These are phyloP conservation scores for Lapara coniferarum DNA, from an alignment of 2,888 invertebrate species.

Conservation along the genomic window DNA sequence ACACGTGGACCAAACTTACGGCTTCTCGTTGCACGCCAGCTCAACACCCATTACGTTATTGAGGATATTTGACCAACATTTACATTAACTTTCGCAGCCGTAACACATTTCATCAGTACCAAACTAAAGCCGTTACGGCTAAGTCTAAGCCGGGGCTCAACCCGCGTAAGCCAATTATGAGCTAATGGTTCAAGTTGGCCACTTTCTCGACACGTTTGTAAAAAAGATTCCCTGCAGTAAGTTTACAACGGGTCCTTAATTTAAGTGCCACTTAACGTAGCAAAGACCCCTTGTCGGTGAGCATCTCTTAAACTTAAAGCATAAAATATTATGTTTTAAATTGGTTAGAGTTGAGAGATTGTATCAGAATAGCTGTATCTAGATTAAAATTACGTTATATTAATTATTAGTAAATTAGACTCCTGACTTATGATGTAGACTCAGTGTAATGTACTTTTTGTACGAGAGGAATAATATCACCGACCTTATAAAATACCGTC, in stretches of 20 bases:
- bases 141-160: neutral
- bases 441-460: no score
- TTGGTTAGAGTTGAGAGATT: neutral
- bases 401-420: no score
- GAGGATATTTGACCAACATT: neutral
- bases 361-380: neutral
- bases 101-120: conserved; percentile 3
- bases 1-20: no score
- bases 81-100: neutral
- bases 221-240: conserved; percentile 44
- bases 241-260: conserved; percentile 51
- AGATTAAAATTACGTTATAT: neutral
- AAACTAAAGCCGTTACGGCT: conserved; percentile 14
- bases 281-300: conserved; percentile 41
- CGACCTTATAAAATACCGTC: no score
- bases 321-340: conserved; percentile 45
- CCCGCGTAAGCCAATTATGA: conserved; percentile 19
- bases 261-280: conserved; percentile 51
- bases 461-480: no score
- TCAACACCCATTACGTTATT: no score
- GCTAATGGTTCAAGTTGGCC: conserved; percentile 9
- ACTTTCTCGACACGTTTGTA: conserved; percentile 21
- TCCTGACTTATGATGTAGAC: no score
- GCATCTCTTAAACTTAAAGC: conserved; percentile 46
- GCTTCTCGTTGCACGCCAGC: no score